Evolutionary conservation across 2,113 vertebrate species (phyloP), one percentile per base, ranked within the genome.

Genomic region (Condylura cristata): DNA sequence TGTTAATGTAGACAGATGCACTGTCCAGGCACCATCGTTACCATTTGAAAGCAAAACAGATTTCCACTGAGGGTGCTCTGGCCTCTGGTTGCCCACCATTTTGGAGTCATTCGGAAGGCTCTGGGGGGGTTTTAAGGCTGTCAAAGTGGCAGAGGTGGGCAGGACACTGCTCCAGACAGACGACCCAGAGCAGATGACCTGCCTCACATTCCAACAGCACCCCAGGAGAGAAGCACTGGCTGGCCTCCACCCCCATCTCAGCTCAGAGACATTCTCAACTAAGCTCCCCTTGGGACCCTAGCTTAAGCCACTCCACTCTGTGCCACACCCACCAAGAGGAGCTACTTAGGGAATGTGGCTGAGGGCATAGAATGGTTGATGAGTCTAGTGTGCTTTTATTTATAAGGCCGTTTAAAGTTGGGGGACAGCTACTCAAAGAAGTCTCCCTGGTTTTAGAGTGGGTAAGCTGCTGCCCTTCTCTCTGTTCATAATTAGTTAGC

Each of bases 221-320:
- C 87, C 51, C 46, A 10, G 24, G 16, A 84, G 79, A 32, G 28
- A 90, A 80, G 65, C 60, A 3, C n/a, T 60, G 91, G 78, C 86
- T 8, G 28, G 80, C n/a, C 60, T 68, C 91, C 96, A 8, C 3
- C 48, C 2, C 48, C 2, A 9, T 58, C 48, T 96, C 88, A 96
- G 92, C 86, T 60, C 71, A 56, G 76, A 97, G 93, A 80, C 92
- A 93, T 95, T 86, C 84, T 91, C 81, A 22, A 46, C 61, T 22
- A 83, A 70, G 60, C 58, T 44, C 63, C 87, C 48, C 51, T 26
- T 8, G 32, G 85, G 87, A 74, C 28, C 48, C 71, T 24, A 68
- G 34, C 74, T 68, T 18, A 86, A 92, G 66, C 53, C 37, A 18
- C 46, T 1, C 71, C 90, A 39, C 82, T 75, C 75, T 26, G 72